Evolutionary conservation across 2,888 invertebrate species (phyloP), one percentile per base, ranked within the genome.

Genomic region (Odiellus spinosus): DNA sequence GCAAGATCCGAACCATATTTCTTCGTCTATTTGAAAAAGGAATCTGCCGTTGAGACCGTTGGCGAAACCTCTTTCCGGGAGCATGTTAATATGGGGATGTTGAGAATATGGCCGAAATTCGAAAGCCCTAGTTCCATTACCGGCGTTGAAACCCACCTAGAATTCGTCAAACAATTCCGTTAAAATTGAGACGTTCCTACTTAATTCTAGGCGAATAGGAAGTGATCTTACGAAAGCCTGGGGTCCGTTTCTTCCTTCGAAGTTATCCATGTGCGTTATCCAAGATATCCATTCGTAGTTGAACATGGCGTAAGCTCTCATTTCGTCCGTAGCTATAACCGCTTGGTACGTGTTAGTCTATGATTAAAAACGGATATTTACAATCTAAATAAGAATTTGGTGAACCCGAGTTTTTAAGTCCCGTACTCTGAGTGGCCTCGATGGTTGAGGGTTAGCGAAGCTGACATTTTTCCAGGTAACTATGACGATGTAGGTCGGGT

Each of bases 271-370:
- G 59, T 87, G 85, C 11, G 82, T 78, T 11, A 82, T 83, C 88
- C 93, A 95, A 59, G 79, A 80, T 50, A 96, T 76, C 55, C 83
- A 77, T 45, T 80, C 76, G 64, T 96, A 98, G 70, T 96, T 96
- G 67, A 87, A 88, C 46, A 98, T 87, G 1, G 81, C 86, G 63
- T 93, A 98, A 0, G 93, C 88, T 61, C 82, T 81, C 3, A 87
- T 84, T 70, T 88, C 91, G 63, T 93, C 88, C 0, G 91, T 88
- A 1, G 84, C 86, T 45, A 96, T 64, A 3, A 93, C 78, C 73
- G 87, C 72, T 78, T 98, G 96, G 71, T 91, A 96, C 0, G 91
- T 88, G 64, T 95, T 95, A 2, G 88, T 87, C 81, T 85, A 69
- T 5, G 68, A 69, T 18, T 17, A 20, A 19, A 17, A 33, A 14